These are phyloP conservation scores for Artibeus jamaicensis DNA, from an alignment of 2,797 vertebrate genomes.

Conservation along the genomic window DNA sequence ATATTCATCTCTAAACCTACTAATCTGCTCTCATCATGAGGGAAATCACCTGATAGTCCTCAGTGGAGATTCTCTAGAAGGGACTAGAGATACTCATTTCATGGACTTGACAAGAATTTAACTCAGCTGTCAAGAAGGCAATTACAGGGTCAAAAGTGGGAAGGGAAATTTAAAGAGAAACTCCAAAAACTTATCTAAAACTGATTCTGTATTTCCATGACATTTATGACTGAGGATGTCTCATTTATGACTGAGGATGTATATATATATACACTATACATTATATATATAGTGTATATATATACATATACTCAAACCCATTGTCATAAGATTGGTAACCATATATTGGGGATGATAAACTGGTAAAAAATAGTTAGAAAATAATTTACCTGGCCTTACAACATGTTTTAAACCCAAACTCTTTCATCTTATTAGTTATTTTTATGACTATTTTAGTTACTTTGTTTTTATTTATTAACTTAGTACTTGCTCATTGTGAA, in stretches of 20 bases:
- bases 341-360: background rate
- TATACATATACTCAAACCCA: background rate
- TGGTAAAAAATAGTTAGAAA: background rate
- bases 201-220: background rate
- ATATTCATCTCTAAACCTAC: background rate
- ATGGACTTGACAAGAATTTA: background rate
- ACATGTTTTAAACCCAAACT: background rate
- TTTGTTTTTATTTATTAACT: constrained; percentile 2
- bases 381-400: background rate
- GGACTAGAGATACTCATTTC: background rate
- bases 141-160: background rate
- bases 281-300: no score
- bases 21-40: background rate
- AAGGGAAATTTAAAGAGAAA: background rate
- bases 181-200: background rate
- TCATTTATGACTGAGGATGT: no score
- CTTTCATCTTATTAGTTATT: background rate
- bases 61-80: background rate
- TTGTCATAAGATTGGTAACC: background rate
- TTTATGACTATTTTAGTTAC: background rate
- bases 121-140: background rate
- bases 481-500: background rate
- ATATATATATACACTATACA: no score
- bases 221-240: background rate
- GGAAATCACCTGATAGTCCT: background rate